Evolutionary conservation across 2,888 invertebrate genomes (phyloP).

Genomic region (Ommatoiulus sabulosus): DNA sequence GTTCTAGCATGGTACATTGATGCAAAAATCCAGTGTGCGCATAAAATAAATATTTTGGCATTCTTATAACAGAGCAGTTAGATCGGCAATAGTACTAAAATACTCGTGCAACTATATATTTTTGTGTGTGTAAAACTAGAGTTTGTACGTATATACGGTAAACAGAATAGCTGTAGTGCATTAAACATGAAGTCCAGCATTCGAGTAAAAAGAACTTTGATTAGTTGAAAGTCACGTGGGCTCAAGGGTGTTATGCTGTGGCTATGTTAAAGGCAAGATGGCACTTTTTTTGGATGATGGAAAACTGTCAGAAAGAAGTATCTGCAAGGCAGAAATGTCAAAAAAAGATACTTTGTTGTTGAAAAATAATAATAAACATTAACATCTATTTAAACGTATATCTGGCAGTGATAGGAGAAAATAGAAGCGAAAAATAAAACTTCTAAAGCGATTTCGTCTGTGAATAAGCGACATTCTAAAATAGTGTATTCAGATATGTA

Average conservation of each 20-base stretch:
- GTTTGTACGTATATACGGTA: constrained; percentile 38
- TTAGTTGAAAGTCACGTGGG: constrained; percentile 32
- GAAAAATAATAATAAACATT: background rate
- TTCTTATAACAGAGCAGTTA: constrained; percentile 5
- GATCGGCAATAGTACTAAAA: background rate
- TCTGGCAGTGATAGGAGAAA: constrained; percentile 47
- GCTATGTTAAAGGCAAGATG: background rate
- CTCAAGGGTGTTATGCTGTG: background rate
- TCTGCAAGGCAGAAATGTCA: background rate
- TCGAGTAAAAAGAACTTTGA: background rate
- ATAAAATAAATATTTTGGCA: constrained; percentile 34
- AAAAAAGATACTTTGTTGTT: background rate
- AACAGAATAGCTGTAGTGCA: constrained; percentile 4
- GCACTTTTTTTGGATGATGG: background rate
- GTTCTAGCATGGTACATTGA: background rate
- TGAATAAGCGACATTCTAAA: constrained; percentile 28
- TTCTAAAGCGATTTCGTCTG: constrained; percentile 9
- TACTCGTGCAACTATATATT: background rate
- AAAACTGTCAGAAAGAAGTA: background rate
- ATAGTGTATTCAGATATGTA: background rate
- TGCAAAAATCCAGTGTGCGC: background rate
- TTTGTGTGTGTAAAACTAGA: background rate
- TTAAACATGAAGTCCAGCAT: constrained; percentile 8
- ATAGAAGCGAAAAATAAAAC: background rate
- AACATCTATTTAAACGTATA: background rate